A percentile compares a stretch with the other conserved stretches of the same genome.
These are phyloP conservation scores for Amblyopsis hoosieri DNA, from an alignment of 2,797 vertebrate species.

Conservation along the genomic window DNA sequence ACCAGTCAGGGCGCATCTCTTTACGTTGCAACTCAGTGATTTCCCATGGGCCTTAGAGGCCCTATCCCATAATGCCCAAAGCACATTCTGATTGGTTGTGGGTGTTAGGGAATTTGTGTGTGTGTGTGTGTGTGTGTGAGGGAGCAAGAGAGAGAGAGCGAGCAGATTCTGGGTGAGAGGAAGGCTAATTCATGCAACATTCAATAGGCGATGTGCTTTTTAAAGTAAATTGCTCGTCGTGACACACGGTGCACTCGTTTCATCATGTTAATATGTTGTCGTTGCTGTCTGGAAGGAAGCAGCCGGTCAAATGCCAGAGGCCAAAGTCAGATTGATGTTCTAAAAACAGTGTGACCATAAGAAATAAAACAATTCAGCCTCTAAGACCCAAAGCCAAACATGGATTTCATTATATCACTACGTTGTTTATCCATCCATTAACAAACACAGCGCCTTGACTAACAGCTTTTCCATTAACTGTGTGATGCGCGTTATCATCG, in stretches of 20 bases:
- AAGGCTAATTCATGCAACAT: slow-evolving; percentile 1
- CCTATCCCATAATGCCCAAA: slow-evolving; percentile 66
- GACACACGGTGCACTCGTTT: too few relatives aligned
- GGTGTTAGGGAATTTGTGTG: slow-evolving; percentile 16
- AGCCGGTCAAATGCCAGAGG: too few relatives aligned
- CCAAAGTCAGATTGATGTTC: too few relatives aligned
- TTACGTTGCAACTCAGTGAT: slow-evolving; percentile 69
- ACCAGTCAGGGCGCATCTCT: slow-evolving; percentile 73
- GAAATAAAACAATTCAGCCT: too few relatives aligned
- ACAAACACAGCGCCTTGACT: slow-evolving; percentile 31
- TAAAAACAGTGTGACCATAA: too few relatives aligned
- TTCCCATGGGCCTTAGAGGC: slow-evolving; percentile 69
- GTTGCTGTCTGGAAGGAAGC: too few relatives aligned
- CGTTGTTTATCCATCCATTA: too few relatives aligned
- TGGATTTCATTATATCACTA: too few relatives aligned
- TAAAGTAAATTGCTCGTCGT: background rate
- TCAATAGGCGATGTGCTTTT: background rate
- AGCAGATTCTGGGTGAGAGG: background rate
- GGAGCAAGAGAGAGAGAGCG: background rate
- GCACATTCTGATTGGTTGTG: slow-evolving; percentile 63
- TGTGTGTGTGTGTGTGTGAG: slow-evolving; percentile 24
- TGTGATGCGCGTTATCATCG: slow-evolving; percentile 37
- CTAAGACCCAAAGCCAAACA: too few relatives aligned
- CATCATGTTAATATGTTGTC: too few relatives aligned
- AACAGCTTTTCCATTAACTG: slow-evolving; percentile 52